A percentile compares a stretch with the other conserved stretches of the same genome.
Conservation (phyloP, 2,797 vertebrate species). For the Lerista edwardsae region DNA sequence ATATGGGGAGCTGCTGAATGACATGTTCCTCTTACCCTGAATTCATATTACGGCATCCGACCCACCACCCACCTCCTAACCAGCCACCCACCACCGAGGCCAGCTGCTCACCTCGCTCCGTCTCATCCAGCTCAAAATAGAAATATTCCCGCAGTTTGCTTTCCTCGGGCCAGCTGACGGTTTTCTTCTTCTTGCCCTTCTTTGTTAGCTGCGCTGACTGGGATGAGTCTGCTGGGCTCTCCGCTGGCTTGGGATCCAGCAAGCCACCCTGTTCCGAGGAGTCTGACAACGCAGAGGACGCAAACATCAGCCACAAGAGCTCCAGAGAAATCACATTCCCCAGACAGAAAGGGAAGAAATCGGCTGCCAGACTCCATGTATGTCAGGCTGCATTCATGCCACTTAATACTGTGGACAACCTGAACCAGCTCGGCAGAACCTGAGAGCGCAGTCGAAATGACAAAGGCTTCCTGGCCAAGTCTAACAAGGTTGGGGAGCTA, state of each 20-base stretch:
- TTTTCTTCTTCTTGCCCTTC: conserved; percentile 93
- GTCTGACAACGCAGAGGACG: conserved; percentile 44
- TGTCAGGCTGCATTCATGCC: too few relatives aligned
- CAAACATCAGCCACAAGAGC: not conserved
- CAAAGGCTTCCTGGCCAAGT: not conserved
- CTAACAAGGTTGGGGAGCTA: too few relatives aligned
- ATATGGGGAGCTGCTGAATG: not conserved
- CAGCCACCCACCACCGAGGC: not conserved
- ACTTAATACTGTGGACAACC: not conserved
- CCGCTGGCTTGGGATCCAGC: not conserved
- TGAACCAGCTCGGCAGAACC: too few relatives aligned
- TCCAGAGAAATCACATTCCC: not conserved
- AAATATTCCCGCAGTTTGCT: conserved; percentile 90
- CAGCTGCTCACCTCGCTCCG: conserved; percentile 84
- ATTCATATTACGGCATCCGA: not conserved
- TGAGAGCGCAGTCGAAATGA: too few relatives aligned
- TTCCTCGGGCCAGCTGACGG: conserved; percentile 91
- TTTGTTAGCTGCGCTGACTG: conserved; percentile 79
- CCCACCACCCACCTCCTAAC: not conserved
- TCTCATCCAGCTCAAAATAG: conserved; percentile 95
- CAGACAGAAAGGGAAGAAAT: not conserved
- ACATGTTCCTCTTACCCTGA: too few relatives aligned
- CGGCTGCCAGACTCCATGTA: not conserved
- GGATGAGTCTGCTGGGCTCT: conserved; percentile 73
- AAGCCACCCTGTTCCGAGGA: conserved; percentile 72